phyloP scores from a whole-genome alignment of 2,113 vertebrate species.

The Pterophyllum scalare region DNA sequence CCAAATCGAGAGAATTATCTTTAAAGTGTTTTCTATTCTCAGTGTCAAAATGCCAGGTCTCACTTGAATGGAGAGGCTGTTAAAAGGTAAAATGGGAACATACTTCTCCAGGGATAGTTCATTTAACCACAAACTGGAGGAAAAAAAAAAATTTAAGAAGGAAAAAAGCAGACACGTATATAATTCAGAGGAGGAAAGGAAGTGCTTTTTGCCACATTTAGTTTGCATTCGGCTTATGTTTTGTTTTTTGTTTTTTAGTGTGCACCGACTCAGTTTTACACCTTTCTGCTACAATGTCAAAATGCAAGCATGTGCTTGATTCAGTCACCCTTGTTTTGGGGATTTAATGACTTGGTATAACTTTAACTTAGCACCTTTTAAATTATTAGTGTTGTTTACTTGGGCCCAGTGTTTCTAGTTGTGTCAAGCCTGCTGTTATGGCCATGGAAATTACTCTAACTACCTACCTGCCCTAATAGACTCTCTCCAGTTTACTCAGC shows the following conservation, averaged over 20 bases:
- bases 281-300: conserved; percentile 16
- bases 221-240: conserved; percentile 38
- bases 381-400: conserved; percentile 40
- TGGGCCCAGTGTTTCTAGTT: conserved; percentile 28
- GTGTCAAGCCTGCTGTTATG: conserved; percentile 75
- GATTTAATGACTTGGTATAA: conserved; percentile 20
- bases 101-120: not conserved
- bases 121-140: conserved; percentile 27
- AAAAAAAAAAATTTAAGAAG: not conserved
- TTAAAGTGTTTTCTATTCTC: conserved; percentile 28
- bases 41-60: conserved; percentile 8
- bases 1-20: conserved; percentile 14
- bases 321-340: conserved; percentile 43
- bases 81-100: conserved; percentile 6
- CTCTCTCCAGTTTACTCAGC: not conserved
- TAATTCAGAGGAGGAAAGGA: conserved; percentile 30
- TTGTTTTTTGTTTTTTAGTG: not conserved
- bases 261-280: conserved; percentile 8
- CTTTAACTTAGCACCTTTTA: conserved; percentile 29
- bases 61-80: conserved; percentile 9
- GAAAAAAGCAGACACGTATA: not conserved
- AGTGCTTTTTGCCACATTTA: conserved; percentile 66
- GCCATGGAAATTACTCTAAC: conserved; percentile 50
- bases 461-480: conserved; percentile 8
- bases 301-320: conserved; percentile 42